Evolutionary conservation across 2,888 invertebrate species (phyloP).

Genomic region (Trachelus tabidus): DNA sequence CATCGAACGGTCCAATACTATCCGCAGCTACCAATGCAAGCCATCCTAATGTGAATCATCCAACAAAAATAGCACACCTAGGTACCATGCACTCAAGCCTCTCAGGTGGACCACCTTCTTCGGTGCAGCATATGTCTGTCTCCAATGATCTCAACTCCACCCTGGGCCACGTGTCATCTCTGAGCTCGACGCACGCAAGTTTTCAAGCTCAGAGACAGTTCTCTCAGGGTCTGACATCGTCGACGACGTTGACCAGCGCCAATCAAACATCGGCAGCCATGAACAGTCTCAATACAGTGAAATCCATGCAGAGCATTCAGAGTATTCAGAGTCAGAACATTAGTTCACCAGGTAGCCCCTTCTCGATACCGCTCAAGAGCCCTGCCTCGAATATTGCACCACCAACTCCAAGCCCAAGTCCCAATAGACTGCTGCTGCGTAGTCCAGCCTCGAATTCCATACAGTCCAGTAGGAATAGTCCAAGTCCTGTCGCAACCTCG

Average conservation of each 20-base stretch:
- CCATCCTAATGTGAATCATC: conserved; percentile 48
- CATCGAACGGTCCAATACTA: conserved; percentile 54
- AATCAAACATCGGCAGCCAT: conserved; percentile 37
- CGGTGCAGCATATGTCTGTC: conserved; percentile 45
- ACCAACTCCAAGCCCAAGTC: conserved; percentile 63
- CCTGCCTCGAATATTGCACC: conserved; percentile 64
- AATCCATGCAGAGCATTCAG: conserved; percentile 54
- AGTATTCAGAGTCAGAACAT: conserved; percentile 57
- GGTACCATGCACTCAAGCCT: conserved; percentile 60
- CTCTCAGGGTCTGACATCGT: conserved; percentile 44
- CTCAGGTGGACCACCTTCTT: conserved; percentile 47
- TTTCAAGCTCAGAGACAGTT: conserved; percentile 56
- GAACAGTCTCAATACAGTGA: conserved; percentile 49
- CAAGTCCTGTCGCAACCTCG: conserved; percentile 58
- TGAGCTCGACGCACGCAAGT: conserved; percentile 24
- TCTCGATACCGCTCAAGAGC: conserved; percentile 63
- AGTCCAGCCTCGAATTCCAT: conserved; percentile 64
- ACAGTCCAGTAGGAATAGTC: conserved; percentile 60
- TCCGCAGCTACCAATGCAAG: conserved; percentile 41
- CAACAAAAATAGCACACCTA: conserved; percentile 54
- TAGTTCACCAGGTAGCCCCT: conserved; percentile 62
- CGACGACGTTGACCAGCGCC: conserved; percentile 40
- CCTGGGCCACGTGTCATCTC: conserved; percentile 47
- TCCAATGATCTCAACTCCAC: conserved; percentile 51
- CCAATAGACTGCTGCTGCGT: conserved; percentile 58